phyloP scores from a whole-genome alignment of 2,888 invertebrate genomes.

The Caenorhabditis sulstoni region DNA sequence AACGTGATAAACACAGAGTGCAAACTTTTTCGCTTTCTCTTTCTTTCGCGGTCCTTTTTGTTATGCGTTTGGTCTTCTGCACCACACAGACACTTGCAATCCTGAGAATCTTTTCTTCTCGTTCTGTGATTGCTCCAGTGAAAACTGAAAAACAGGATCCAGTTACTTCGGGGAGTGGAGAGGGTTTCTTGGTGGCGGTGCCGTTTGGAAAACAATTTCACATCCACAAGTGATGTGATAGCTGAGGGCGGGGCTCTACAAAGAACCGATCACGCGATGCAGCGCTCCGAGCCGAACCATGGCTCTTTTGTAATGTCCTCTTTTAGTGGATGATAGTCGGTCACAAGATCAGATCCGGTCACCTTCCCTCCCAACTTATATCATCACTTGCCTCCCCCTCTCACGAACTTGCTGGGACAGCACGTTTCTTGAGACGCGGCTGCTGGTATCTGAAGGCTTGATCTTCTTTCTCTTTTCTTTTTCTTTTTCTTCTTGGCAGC shows the following conservation, averaged over 20 bases:
- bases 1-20: slow-evolving; percentile 7
- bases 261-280: too few species aligned
- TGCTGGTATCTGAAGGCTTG: too few species aligned
- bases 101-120: not conserved
- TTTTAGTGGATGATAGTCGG: too few species aligned
- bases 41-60: not conserved
- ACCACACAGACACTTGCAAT: not conserved
- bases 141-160: slow-evolving; percentile 6
- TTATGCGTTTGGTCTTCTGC: slow-evolving; percentile 2
- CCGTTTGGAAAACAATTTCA: too few species aligned
- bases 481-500: too few species aligned
- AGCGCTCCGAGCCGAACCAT: too few species aligned
- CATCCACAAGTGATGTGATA: too few species aligned
- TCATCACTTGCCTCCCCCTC: not conserved
- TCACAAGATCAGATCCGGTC: not conserved
- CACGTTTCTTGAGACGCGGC: slow-evolving; percentile 26
- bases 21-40: not conserved
- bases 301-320: too few species aligned
- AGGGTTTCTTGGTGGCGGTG: too few species aligned
- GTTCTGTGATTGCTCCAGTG: not conserved
- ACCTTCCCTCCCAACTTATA: not conserved
- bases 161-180: not conserved
- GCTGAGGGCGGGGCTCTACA: too few species aligned
- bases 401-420: slow-evolving; percentile 44
- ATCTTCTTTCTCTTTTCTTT: too few species aligned